Evolutionary conservation across 2,888 invertebrate species (phyloP).

Genomic region (Steinernema scapterisci): DNA sequence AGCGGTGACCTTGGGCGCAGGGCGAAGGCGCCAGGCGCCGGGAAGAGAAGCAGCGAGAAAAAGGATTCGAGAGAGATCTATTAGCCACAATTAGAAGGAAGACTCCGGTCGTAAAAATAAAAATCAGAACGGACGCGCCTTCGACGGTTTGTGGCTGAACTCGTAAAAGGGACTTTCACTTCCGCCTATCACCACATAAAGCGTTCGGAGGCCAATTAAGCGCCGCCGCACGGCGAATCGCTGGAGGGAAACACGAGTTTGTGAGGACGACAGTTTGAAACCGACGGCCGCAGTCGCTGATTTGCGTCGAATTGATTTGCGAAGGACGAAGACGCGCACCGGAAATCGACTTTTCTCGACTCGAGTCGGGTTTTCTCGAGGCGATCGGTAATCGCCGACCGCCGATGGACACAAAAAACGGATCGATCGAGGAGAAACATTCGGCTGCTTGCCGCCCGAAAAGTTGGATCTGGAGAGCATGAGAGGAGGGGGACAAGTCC

Average conservation of each 20-base stretch:
- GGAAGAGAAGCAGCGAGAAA: neutral
- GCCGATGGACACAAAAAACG: neutral
- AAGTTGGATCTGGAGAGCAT: neutral
- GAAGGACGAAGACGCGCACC: slow-evolving; percentile 18
- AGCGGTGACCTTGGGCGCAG: slow-evolving; percentile 10
- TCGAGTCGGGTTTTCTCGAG: neutral
- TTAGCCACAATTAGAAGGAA: slow-evolving; percentile 27
- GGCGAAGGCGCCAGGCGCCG: neutral
- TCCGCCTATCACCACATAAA: neutral
- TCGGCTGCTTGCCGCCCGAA: neutral
- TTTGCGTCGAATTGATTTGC: slow-evolving; percentile 25
- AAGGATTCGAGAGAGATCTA: slow-evolving; percentile 21
- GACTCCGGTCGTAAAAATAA: slow-evolving; percentile 20
- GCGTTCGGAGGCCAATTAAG: neutral
- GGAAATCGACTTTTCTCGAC: slow-evolving; percentile 18
- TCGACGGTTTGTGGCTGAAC: neutral
- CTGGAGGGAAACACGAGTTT: slow-evolving; percentile 3
- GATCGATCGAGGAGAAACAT: neutral
- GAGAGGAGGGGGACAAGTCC: neutral
- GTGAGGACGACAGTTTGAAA: neutral
- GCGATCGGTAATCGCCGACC: slow-evolving; percentile 6
- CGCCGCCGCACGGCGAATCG: neutral
- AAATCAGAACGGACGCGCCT: slow-evolving; percentile 1
- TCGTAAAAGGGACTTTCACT: slow-evolving; percentile 27
- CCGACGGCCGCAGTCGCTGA: neutral